A percentile compares a stretch with the other conserved stretches of the same genome.
Conservation (phyloP, 2,113 vertebrate genomes). For the Mesembrinibis cayennensis region DNA sequence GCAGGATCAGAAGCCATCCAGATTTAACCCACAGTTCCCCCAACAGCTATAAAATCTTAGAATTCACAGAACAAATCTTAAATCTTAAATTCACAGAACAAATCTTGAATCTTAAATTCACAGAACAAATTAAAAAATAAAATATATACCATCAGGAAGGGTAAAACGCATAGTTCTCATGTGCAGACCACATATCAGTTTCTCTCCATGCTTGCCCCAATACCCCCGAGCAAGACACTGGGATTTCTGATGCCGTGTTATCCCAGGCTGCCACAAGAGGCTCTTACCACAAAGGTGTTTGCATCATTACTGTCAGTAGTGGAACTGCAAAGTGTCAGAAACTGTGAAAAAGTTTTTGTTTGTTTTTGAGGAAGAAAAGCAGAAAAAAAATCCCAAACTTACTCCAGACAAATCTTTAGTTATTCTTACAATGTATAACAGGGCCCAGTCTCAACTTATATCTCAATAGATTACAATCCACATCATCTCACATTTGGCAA, state of each 20-base stretch:
- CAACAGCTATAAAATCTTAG: not conserved
- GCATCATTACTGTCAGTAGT: not conserved
- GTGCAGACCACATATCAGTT: not conserved
- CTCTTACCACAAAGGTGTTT: not conserved
- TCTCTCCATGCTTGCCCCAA: not conserved
- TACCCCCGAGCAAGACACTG: not conserved
- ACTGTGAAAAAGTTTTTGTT: not conserved
- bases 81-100: not conserved
- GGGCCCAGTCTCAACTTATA: not conserved
- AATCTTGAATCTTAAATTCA: not conserved
- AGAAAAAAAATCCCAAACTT: not conserved
- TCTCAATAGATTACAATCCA: conserved; percentile 53
- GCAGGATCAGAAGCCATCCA: not conserved
- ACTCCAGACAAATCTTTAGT: conserved; percentile 35
- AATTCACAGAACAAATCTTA: too few species aligned
- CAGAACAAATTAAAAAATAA: not conserved
- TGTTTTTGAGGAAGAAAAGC: not conserved
- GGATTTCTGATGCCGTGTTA: not conserved
- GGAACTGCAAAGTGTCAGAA: not conserved
- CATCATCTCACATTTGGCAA: conserved; percentile 30
- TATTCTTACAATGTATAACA: conserved; percentile 23
- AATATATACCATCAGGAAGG: not conserved
- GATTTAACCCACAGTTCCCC: not conserved
- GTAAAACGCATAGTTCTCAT: not conserved
- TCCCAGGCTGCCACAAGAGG: not conserved